These are phyloP conservation scores for Crotophaga sulcirostris DNA, from an alignment of 2,113 vertebrate species.

Conservation along the genomic window DNA sequence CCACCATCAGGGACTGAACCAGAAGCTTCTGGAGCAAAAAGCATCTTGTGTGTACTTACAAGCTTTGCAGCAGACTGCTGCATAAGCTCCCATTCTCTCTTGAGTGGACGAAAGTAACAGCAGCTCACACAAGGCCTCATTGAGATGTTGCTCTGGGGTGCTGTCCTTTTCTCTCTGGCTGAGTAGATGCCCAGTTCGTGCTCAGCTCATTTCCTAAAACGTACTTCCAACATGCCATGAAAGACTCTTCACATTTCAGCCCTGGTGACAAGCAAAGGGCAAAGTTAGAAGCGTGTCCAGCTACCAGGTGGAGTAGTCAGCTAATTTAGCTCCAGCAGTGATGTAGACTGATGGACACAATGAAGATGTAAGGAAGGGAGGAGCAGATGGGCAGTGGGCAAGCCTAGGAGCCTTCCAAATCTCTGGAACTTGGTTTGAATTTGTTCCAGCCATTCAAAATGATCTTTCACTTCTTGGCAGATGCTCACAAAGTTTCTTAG, in stretches of 20 bases:
- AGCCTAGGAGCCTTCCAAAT: constrained; percentile 39
- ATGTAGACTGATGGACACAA: not conserved
- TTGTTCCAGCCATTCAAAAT: constrained; percentile 64
- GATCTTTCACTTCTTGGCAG: constrained; percentile 62
- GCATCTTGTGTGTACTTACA: not conserved
- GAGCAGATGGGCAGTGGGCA: constrained; percentile 55
- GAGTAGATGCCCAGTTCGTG: not conserved
- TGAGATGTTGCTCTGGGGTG: not conserved
- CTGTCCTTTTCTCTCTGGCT: not conserved
- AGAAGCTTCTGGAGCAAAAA: not conserved
- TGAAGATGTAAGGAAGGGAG: constrained; percentile 42
- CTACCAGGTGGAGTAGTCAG: constrained; percentile 27
- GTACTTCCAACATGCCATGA: not conserved
- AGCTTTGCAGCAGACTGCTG: not conserved
- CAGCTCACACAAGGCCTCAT: not conserved
- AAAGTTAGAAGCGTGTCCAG: not conserved
- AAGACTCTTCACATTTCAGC: not conserved
- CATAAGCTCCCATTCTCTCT: not conserved
- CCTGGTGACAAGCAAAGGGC: not conserved
- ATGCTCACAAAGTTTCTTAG: constrained; percentile 44
- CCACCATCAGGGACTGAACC: not conserved
- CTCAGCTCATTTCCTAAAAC: constrained; percentile 2
- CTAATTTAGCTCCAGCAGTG: not conserved
- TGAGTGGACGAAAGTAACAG: not conserved
- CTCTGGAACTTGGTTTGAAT: constrained; percentile 55